Base-by-base conservation (phyloP, 2,113 vertebrate species). In the Toxotes jaculatrix region DNA sequence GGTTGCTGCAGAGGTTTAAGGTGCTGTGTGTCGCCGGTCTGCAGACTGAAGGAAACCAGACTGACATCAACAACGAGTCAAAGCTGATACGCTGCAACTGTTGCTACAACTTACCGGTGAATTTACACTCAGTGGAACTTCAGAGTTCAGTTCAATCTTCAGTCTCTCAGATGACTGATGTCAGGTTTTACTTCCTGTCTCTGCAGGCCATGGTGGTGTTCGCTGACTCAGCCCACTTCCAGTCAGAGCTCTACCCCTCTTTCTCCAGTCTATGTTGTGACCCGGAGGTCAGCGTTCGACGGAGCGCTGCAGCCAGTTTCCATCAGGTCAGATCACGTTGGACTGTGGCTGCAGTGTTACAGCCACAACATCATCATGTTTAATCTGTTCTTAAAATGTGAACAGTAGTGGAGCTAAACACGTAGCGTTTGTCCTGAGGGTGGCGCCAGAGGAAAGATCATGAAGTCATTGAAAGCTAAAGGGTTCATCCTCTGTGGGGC, bases 231-330 rank as follows among this genome's bases (percentile, higher is more conserved):
- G 95, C 97, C 92, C 96, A 96, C 90, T 99, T 98, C 90, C 95
- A 95, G 93, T 94, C 96, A 84, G 97, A 98, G 77, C 94, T 99
- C n/a, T 97, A 98, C 90, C 95, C 96, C 40, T 95, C 96, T 16
- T 98, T 99, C 85, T 98, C 97, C 78, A 96, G 97, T 90, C 96
- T 99, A 47, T 99, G 98, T 83, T 96, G 97, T 70, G 98, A 99
- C 85, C 97, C 96, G 0, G 97, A 98, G 91, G 95, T 97, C 89
- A 94, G 96, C 6, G 96, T 99, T 67, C 95, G 97, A 82, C 95
- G 95, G 64, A 97, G 97, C 10, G 95, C 97, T 83, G 97, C 98
- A 68, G 92, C 96, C 88, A 96, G 95, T 91, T 98, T 98, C 92
- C 96, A 98, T 89, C 97, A 99, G 96, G 98, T 99, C 93, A 95